Base-by-base conservation (phyloP, 2,113 vertebrate species). In the Ursus arctos region DNA sequence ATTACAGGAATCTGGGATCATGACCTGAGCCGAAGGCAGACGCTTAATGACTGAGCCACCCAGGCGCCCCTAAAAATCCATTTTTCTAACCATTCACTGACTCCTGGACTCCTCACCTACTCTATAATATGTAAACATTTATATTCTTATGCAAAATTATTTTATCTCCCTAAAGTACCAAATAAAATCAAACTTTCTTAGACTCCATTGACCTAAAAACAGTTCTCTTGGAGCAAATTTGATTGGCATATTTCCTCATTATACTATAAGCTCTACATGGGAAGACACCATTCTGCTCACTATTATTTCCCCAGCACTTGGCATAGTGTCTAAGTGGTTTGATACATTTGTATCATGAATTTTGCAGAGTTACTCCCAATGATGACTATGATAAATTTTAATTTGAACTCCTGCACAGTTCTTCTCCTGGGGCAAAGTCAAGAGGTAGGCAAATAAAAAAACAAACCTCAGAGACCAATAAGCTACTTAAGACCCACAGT, bases 141-240 rank as follows among this genome's bases (percentile, higher is more conserved):
- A n/a, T 63, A 57, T 88, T 92, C 36, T 85, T 49, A 59, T 2
- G 31, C 22, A 95, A 95, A 95, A 92, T 92, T 93, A 83, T 59
- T 77, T 55, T 5, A 63, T 79, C 22, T 43, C 43, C 53, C 89
- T 69, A 79, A 92, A 80, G 69, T 88, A 79, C 15, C 28, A 80
- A 88, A 89, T 86, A 72, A 86, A 94, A 80, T 87, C n/a, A 79
- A 83, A 53, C 11, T 71, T 69, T 51, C 40, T 71, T 51, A 96
- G 36, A 88, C 13, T 74, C 47, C 6, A 74, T 3, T 31, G n/a
- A 92, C 85, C 1, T 33, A 71, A 65, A 94, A 90, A 43, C 49
- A 4, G 21, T 67, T 82, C 67, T 72, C 63, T 21, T 13, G 21
- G 69, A 21, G 28, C 14, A 65, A 33, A 65, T 65, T 18, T 67